Base-by-base conservation (phyloP, 2,888 invertebrate species). In the Frankliniella fusca region DNA sequence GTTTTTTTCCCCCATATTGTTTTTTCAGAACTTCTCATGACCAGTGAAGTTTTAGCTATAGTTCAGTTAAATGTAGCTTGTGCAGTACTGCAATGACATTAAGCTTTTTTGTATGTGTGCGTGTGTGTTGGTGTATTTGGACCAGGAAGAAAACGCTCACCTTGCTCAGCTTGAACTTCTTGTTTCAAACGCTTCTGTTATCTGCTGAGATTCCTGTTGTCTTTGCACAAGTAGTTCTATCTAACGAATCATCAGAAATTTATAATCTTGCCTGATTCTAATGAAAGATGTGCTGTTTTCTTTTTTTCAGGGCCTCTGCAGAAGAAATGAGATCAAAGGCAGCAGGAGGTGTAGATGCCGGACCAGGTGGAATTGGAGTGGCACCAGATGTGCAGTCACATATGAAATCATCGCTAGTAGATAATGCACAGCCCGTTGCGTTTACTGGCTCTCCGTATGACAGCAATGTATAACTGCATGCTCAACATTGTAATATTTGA, bases 401-500 rank as follows among this genome's bases (percentile, higher is more conserved):
- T 85, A 93, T 93, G 89, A 92, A 92, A 86, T 92, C 94, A 86
- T 93, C 92, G 87, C 92, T 95, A 87, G 94, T 95, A 86, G 92
- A 93, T 87, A 94, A 95, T 90, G 94, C 94, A 87, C 94, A 94
- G 88, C 94, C 95, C 80, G 91, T 94, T 88, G 92, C 93, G 89
- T 92, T 93, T 88, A 92, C 93, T 85, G 92, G 91, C 86, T 90
- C 91, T 87, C 94, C 94, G 1, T 76, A 27, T 76, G 70, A 76
- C 70, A 76, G 70, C 12, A 76, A 76, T 76, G 70, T 76, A 76
- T 76, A 27, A 76, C 70, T 76, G 70, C 27, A 27, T 76, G 70
- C 70, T 76, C 70, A 76, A 27, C 23, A 27, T 12, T 76, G 70
- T 76, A 76, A 11, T 27, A 76, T 27, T 76, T 76, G 70, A 76